Evolutionary conservation across 2,888 invertebrate genomes (phyloP).

Genomic region (Prosopocoilus inquinatus): DNA sequence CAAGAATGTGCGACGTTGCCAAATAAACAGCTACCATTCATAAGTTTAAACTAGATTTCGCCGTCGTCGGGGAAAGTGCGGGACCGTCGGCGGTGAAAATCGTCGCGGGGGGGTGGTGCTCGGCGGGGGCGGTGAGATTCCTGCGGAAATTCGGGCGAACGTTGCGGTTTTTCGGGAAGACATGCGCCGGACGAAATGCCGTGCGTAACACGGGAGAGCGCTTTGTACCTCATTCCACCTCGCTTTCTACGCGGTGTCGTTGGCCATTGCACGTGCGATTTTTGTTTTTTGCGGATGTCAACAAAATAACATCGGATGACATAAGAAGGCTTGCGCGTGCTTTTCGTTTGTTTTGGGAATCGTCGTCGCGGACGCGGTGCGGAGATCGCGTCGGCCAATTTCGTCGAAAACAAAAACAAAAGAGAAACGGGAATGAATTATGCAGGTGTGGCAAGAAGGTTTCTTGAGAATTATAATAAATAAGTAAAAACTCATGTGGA

Average conservation of each 20-base stretch:
- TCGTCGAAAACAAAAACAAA: too few species aligned
- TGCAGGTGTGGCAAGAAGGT: too few species aligned
- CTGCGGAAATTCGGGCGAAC: background rate
- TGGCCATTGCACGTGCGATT: too few species aligned
- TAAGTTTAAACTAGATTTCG: constrained; percentile 17
- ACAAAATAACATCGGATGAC: too few species aligned
- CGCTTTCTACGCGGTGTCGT: background rate
- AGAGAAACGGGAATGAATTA: too few species aligned
- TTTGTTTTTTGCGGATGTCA: too few species aligned
- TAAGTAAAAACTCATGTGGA: too few species aligned
- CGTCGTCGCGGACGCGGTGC: too few species aligned
- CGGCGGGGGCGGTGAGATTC: background rate
- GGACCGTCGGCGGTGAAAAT: constrained; percentile 1
- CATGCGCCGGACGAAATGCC: constrained; percentile 21
- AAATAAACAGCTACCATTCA: constrained; percentile 33
- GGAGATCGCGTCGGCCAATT: too few species aligned
- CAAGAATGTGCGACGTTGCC: constrained; percentile 45
- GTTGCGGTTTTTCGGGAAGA: background rate
- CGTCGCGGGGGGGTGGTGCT: background rate
- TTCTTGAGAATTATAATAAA: too few species aligned
- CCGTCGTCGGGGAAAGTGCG: constrained; percentile 3
- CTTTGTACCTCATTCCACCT: constrained; percentile 24
- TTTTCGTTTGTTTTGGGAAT: too few species aligned
- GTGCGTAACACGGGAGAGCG: constrained; percentile 43
- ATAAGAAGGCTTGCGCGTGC: too few species aligned